phyloP scores from a whole-genome alignment of 2,113 vertebrate species.

The Podiceps cristatus region DNA sequence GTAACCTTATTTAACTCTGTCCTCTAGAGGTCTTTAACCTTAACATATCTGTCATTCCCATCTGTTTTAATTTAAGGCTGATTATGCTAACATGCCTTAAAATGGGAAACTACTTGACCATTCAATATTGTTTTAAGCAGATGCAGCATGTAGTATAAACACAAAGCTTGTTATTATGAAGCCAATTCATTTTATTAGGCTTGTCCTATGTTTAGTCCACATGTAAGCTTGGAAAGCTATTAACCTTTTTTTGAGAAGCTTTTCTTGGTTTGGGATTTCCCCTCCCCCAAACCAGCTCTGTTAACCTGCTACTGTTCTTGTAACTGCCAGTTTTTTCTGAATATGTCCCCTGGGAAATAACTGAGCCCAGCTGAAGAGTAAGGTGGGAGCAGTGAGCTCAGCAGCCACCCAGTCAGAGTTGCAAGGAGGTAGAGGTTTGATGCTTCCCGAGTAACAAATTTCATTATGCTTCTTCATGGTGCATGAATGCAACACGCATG shows the following conservation, averaged over 20 bases:
- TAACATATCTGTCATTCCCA: conserved; percentile 73
- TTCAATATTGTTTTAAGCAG: conserved; percentile 46
- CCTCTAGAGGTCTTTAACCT: conserved; percentile 69
- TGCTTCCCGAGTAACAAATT: conserved; percentile 6
- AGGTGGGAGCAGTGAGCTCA: conserved; percentile 7
- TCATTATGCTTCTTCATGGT: neutral
- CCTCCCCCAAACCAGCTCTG: conserved; percentile 11
- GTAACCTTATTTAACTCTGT: conserved; percentile 64
- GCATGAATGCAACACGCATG: neutral
- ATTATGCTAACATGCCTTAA: conserved; percentile 51
- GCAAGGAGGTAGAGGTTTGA: neutral
- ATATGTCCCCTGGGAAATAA: conserved; percentile 34
- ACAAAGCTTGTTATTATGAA: conserved; percentile 60
- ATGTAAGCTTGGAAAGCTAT: conserved; percentile 37
- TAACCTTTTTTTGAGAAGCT: conserved; percentile 46
- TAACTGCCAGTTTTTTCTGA: conserved; percentile 20
- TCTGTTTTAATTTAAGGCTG: conserved; percentile 78
- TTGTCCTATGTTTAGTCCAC: conserved; percentile 29
- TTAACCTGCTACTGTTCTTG: conserved; percentile 22
- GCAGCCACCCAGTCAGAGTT: neutral
- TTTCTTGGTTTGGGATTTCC: conserved; percentile 3
- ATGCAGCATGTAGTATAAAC: conserved; percentile 5
- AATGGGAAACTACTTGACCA: conserved; percentile 55
- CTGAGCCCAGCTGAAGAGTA: conserved; percentile 39
- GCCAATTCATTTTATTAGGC: conserved; percentile 48